These are phyloP conservation scores for Fopius arisanus DNA, from an alignment of 1,140 invertebrate genomes.

Conservation along the genomic window DNA sequence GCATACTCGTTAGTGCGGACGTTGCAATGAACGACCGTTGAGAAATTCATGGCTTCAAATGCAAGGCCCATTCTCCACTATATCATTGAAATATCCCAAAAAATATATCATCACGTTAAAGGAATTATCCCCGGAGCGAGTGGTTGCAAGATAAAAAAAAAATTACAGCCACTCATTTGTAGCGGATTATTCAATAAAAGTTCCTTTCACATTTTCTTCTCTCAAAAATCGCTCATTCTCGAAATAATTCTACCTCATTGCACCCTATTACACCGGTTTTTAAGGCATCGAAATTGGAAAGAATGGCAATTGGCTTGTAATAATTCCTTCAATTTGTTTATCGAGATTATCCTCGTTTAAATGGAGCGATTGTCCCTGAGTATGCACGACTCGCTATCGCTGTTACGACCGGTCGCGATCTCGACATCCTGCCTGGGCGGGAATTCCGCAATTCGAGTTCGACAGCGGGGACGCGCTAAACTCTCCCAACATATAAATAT, in stretches of 20 bases:
- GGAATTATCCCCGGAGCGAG: no score
- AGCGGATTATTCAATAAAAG: no score
- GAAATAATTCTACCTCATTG: no score
- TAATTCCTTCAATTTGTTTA: no score
- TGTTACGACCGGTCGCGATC: constrained; percentile 19
- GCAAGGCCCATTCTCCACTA: not conserved
- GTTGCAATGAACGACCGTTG: constrained; percentile 17
- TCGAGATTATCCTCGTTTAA: not conserved
- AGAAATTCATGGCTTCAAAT: not conserved
- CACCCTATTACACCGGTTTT: no score
- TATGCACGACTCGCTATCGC: constrained; percentile 10
- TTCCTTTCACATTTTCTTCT: no score
- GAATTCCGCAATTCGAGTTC: constrained; percentile 27
- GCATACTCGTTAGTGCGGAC: constrained; percentile 32
- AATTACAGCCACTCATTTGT: no score
- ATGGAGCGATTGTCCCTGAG: constrained; percentile 9
- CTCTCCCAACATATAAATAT: constrained; percentile 12
- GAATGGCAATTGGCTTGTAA: no score
- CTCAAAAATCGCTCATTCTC: no score
- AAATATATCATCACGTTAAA: no score
- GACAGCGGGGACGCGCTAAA: not conserved
- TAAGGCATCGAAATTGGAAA: no score
- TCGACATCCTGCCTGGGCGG: constrained; percentile 27
- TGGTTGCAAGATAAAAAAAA: no score
- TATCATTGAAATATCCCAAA: not conserved